Conservation (phyloP, 2,113 vertebrate genomes). For the Anolis carolinensis region DNA sequence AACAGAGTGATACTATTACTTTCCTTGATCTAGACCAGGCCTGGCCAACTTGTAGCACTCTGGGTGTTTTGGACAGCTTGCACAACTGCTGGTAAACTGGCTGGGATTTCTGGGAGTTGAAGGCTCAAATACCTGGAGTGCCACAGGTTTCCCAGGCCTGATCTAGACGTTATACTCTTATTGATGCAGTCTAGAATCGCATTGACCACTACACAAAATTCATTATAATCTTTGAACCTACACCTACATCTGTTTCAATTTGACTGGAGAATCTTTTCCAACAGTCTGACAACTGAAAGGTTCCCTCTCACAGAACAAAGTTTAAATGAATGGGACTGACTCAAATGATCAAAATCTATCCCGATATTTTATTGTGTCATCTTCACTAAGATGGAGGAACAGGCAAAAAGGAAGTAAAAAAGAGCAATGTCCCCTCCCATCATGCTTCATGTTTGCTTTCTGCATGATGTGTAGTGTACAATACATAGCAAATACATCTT, state of each 20-base stretch:
- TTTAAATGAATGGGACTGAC: neutral
- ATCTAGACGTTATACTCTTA: no score
- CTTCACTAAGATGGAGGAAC: neutral
- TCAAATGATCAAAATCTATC: neutral
- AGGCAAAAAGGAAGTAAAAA: neutral
- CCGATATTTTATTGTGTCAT: neutral
- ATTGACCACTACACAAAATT: neutral
- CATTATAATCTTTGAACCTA: neutral
- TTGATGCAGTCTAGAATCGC: no score
- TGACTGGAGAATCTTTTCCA: neutral
- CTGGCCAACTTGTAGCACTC: no score
- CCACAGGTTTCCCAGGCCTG: no score
- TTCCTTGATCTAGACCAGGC: no score
- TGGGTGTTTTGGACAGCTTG: no score
- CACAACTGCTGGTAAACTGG: no score
- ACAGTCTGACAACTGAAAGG: neutral
- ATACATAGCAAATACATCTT: conserved; percentile 26
- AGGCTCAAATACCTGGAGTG: no score
- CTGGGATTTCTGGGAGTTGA: no score
- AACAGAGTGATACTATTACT: no score
- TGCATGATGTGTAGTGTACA: neutral
- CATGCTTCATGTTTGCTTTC: conserved; percentile 7
- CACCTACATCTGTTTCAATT: neutral
- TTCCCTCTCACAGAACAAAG: neutral
- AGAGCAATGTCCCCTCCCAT: neutral